Percentiles rank a stretch among this genome's conserved stretches.
These are phyloP conservation scores for Micrasema minimum DNA, from an alignment of 1,140 invertebrate species.

Conservation along the genomic window DNA sequence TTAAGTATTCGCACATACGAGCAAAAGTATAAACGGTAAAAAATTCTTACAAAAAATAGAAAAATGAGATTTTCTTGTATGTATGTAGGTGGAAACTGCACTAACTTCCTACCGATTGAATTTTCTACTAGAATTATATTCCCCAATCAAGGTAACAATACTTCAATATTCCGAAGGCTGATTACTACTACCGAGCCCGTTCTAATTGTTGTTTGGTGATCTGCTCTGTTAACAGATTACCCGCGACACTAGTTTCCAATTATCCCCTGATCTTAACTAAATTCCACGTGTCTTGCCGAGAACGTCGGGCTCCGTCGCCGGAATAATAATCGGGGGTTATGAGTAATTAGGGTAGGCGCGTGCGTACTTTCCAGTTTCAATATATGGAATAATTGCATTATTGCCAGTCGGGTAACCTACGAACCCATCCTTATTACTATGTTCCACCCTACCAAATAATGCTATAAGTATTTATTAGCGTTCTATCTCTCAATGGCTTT, in stretches of 20 bases:
- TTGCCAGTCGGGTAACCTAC: conserved; percentile 6
- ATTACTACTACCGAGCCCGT: background rate
- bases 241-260: conserved; percentile 7
- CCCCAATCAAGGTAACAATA: too few relatives aligned
- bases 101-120: too few relatives aligned
- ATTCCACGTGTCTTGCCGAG: conserved; percentile 18
- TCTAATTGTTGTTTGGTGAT: conserved; percentile 1
- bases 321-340: conserved; percentile 13
- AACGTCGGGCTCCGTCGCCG: background rate
- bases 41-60: too few relatives aligned
- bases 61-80: background rate
- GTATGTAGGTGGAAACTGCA: background rate
- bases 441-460: too few relatives aligned
- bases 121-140: too few relatives aligned
- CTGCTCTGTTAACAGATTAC: conserved; percentile 3
- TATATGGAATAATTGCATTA: conserved; percentile 6
- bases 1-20: too few relatives aligned
- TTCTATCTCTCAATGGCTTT: too few relatives aligned
- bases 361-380: background rate
- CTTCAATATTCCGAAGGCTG: background rate
- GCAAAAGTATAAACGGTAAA: too few relatives aligned
- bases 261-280: conserved; percentile 12
- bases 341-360: conserved; percentile 13
- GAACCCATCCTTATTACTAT: too few relatives aligned
- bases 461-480: too few relatives aligned